Percentiles rank a stretch among this genome's conserved stretches.
These are phyloP conservation scores for Scrobipalpa atriplicella DNA, from an alignment of 2,888 invertebrate species.

Conservation along the genomic window DNA sequence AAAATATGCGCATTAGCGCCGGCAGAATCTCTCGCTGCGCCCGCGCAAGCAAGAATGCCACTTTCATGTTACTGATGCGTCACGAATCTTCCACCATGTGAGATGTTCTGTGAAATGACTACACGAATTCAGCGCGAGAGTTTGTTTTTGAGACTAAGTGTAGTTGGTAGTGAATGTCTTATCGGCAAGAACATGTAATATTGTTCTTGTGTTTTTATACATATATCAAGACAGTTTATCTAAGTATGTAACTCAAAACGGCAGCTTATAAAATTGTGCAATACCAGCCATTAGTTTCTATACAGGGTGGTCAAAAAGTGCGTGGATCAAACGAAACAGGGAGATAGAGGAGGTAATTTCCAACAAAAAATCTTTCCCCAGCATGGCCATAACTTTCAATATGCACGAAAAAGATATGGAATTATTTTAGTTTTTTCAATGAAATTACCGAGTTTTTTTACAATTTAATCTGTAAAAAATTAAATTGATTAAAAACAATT, in stretches of 20 bases:
- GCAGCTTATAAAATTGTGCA: conserved; percentile 6
- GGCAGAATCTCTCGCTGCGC: conserved; percentile 36
- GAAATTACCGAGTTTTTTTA: too few species aligned
- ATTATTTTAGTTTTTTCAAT: too few species aligned
- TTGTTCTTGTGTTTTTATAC: too few species aligned
- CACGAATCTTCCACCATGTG: conserved; percentile 41
- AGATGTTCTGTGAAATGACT: conserved; percentile 32
- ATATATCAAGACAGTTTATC: too few species aligned
- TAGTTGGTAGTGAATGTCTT: conserved; percentile 6
- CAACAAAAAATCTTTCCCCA: too few species aligned
- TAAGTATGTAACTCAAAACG: background rate
- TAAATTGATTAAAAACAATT: too few species aligned
- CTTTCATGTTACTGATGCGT: conserved; percentile 57
- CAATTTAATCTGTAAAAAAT: too few species aligned
- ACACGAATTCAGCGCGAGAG: conserved; percentile 29
- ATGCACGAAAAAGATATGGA: too few species aligned
- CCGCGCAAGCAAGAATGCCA: conserved; percentile 52
- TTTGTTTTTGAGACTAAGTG: conserved; percentile 6
- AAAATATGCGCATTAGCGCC: conserved; percentile 27
- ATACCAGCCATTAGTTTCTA: conserved; percentile 2
- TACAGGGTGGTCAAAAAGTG: too few species aligned
- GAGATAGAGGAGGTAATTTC: too few species aligned
- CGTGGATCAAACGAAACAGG: too few species aligned
- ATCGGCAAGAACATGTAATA: background rate
- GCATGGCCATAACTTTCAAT: too few species aligned